phyloP scores from a whole-genome alignment of 1,140 invertebrate species.

The Pentalonia nigronervosa region DNA sequence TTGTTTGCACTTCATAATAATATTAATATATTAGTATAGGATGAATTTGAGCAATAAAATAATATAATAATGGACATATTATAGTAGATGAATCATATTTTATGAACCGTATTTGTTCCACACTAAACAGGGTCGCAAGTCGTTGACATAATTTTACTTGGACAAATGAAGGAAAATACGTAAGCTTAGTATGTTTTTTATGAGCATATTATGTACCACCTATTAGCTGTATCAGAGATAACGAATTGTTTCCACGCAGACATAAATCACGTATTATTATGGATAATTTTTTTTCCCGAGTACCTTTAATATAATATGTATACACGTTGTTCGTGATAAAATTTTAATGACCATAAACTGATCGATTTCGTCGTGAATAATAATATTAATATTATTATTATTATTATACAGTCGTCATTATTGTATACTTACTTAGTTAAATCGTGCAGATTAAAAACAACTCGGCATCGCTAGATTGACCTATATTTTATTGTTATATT shows the following conservation, averaged over 20 bases:
- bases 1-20: too few relatives aligned
- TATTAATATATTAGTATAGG: too few relatives aligned
- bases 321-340: neutral
- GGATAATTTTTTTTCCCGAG: neutral
- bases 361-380: neutral
- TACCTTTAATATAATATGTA: neutral
- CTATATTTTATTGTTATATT: conserved; percentile 11
- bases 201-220: too few relatives aligned
- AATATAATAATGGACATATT: too few relatives aligned
- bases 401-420: neutral
- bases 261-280: neutral
- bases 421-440: neutral
- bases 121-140: neutral
- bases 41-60: too few relatives aligned
- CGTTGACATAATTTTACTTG: neutral
- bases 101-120: too few relatives aligned
- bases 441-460: conserved; percentile 9
- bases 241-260: too few relatives aligned
- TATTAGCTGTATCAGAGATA: too few relatives aligned
- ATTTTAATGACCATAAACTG: neutral
- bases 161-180: neutral
- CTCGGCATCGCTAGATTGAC: neutral
- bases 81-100: neutral
- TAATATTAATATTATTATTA: too few relatives aligned
- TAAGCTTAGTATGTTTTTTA: neutral